Base-by-base conservation (phyloP, 2,113 vertebrate genomes). In the Oostethus manadensis region DNA sequence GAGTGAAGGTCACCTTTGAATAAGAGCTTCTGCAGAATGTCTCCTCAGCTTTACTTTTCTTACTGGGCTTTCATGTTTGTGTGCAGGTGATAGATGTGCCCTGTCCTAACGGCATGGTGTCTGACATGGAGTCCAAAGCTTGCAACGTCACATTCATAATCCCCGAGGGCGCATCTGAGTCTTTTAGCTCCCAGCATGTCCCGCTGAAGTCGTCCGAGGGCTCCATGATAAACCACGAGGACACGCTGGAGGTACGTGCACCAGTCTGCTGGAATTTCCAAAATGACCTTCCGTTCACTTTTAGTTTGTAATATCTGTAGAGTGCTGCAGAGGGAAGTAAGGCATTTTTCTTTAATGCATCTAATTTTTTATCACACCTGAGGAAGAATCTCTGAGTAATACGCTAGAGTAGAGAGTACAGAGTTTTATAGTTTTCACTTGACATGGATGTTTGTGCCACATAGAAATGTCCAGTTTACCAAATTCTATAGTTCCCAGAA, bases 61-160 rank as follows among this genome's bases (percentile, higher is more conserved):
- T 21, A 22, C 20, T 55, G 35, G n/a, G 40, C 18, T 9, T 40
- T 55, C 11, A 13, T 38, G 2, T 10, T 15, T 40, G 17, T 15
- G 7, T 42, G 44, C 86, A 99, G 97, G 91, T 93, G 79, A 92
- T 92, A 22, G 97, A 98, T 75, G 78, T 64, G 11, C 73, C 84
- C 43, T 82, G 79, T 58, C n/a, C 87, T 48, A 96, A 93, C 58
- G 91, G 77, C 60, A 88, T 89, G 62, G 63, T 68, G 0, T 88
- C 93, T 45, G 93, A 96, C 40, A 79, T 75, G 78, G 92, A 94
- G 58, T 78, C 83, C 1, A 87, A 77, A 68, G 56, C 83, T 46
- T 77, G 86, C 29, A 87, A 83, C 64, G 87, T 88, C 71, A 81
- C 56, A 0, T 62, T 66, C 60, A 1, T 85, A 54, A 46, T 45